Percentiles rank a stretch among this genome's conserved stretches.
phyloP scores from a whole-genome alignment of 2,113 vertebrate genomes.

The Mirounga angustirostris region DNA sequence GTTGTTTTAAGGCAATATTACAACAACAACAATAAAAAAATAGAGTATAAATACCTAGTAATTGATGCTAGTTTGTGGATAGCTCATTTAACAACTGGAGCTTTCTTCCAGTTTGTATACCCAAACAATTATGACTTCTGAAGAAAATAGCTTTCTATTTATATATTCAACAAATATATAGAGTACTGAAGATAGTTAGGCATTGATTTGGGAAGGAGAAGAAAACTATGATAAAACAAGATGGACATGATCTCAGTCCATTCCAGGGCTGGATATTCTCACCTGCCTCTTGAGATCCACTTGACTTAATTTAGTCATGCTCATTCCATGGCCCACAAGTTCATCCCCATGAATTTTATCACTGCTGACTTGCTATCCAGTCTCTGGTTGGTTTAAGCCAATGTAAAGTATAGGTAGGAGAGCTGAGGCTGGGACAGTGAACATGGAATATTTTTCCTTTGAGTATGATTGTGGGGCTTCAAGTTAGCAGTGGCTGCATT shows the following conservation, averaged over 20 bases:
- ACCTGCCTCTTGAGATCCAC: neutral
- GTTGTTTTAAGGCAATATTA: neutral
- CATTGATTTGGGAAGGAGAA: neutral
- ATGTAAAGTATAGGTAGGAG: neutral
- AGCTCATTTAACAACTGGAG: neutral
- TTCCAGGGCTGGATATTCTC: neutral
- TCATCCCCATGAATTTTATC: neutral
- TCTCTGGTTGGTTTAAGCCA: neutral
- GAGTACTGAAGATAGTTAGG: neutral
- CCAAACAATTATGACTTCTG: neutral
- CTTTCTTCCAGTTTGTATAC: neutral
- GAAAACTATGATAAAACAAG: neutral
- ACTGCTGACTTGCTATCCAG: neutral
- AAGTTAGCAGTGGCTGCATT: neutral
- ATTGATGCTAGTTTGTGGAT: neutral
- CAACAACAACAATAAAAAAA: neutral
- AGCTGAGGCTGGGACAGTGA: neutral
- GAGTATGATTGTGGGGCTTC: neutral
- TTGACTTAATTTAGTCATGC: neutral
- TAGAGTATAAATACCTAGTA: neutral
- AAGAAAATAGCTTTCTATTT: neutral
- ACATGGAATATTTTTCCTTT: neutral
- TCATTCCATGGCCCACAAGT: neutral
- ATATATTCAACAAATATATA: neutral
- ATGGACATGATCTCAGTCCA: neutral